These are phyloP conservation scores for Craniophora ligustri DNA, from an alignment of 2,888 invertebrate genomes.

Conservation along the genomic window DNA sequence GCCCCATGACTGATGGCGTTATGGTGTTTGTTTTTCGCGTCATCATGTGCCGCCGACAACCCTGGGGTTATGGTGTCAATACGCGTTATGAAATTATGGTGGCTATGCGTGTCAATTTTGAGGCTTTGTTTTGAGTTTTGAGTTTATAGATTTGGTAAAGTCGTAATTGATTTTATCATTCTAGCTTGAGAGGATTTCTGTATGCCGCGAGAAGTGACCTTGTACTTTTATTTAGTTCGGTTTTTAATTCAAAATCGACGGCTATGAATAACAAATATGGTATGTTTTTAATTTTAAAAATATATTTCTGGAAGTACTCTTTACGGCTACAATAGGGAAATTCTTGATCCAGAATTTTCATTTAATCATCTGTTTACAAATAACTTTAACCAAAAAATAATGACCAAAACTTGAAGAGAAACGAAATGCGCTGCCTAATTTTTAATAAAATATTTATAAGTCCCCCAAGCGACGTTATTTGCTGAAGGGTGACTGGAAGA, in stretches of 20 bases:
- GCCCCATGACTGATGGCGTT: constrained; percentile 71
- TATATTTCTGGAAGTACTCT: too few species aligned
- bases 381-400: constrained; percentile 30
- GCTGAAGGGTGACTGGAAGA: constrained; percentile 83
- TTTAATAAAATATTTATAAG: constrained; percentile 62
- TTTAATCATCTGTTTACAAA: constrained; percentile 17
- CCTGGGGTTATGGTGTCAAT: constrained; percentile 66
- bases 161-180: background rate
- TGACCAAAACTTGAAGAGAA: constrained; percentile 34
- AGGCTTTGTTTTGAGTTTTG: constrained; percentile 5
- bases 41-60: constrained; percentile 79
- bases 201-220: too few species aligned
- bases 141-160: constrained; percentile 1
- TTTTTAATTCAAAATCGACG: too few species aligned
- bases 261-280: too few species aligned
- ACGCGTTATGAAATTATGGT: constrained; percentile 46
- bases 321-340: background rate
- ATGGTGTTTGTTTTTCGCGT: constrained; percentile 86
- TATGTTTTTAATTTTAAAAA: too few species aligned
- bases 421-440: constrained; percentile 49
- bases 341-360: background rate
- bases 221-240: too few species aligned
- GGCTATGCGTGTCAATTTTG: constrained; percentile 9
- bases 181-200: too few species aligned
- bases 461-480: constrained; percentile 64